Evolutionary conservation across 1,140 invertebrate genomes (phyloP), one percentile per base, ranked within the genome.

Genomic region (Solen grandis): DNA sequence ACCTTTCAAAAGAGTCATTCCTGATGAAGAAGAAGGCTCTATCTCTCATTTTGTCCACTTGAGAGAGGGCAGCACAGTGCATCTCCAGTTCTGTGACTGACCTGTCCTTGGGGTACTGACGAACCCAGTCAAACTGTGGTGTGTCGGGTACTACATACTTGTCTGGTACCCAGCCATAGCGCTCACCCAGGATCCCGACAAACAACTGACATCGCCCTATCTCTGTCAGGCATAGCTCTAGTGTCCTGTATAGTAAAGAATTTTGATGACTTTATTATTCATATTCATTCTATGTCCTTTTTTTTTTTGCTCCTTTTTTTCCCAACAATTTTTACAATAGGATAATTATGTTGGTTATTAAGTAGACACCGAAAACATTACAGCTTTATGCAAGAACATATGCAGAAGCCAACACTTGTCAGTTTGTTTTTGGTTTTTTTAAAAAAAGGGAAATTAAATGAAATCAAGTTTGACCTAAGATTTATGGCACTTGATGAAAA

Each of bases 41-140:
- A 31, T 89, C 36, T 38, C 19, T 72, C 77, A 62, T 62, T 69
- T 19, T 59, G 5, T 65, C 33, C 13, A 36, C 25, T 5, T 66
- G 36, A 38, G 76, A 75, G 36, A 93, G 60, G 13, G 92, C 91
- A 35, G 82, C 92, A 36, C 82, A 75, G 66, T 92, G 84, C 87
- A 93, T 92, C 85, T 93, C 93, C 50, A 93, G 79, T 78, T 93
- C 93, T 50, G 93, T 93, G n/a, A 93, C 86, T 13, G 93, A 93
- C 27, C 90, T 84, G n/a, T 90, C 91, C 31, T 62, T 10, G 5
- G 90, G 88, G 70, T 91, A 90, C 5, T 88, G 82, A 38, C 78
- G 85, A 4, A 93, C 77, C 92, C 93, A 93, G 33, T 92, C 88
- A 82, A 91, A 90, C 57, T 91, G 84, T 0, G 85, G 66, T 22